Evolutionary conservation across 1,140 invertebrate genomes (phyloP).

Genomic region (Macrobrachium nipponense): DNA sequence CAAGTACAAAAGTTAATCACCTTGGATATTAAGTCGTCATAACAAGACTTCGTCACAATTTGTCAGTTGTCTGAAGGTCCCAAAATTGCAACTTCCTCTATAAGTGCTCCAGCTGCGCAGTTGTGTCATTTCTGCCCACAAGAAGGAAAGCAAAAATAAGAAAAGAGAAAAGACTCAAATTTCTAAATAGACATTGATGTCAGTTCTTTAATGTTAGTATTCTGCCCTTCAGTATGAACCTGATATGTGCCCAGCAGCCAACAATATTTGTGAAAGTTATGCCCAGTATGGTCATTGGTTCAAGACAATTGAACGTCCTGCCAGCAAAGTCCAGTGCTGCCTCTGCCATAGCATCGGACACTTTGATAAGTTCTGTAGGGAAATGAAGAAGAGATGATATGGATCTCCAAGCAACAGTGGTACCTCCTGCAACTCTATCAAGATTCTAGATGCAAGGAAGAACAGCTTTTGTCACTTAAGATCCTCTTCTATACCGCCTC

Average conservation of each 20-base stretch:
- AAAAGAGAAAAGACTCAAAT: neutral
- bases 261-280: too few species aligned
- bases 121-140: neutral
- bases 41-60: neutral
- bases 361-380: neutral
- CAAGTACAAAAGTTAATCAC: neutral
- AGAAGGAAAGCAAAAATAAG: neutral
- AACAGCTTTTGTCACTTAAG: neutral
- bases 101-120: slow-evolving; percentile 1
- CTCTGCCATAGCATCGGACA: neutral
- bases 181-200: neutral
- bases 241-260: neutral
- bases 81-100: neutral
- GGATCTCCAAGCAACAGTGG: neutral
- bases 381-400: neutral
- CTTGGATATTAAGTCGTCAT: neutral
- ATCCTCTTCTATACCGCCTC: neutral
- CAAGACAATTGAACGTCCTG: neutral
- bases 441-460: too few species aligned
- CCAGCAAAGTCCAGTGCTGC: neutral
- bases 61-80: neutral
- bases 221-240: neutral
- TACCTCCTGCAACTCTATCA: neutral
- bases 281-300: neutral
- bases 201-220: neutral